Base-by-base conservation (phyloP, 2,797 vertebrate species). In the Meriones psammophilus region DNA sequence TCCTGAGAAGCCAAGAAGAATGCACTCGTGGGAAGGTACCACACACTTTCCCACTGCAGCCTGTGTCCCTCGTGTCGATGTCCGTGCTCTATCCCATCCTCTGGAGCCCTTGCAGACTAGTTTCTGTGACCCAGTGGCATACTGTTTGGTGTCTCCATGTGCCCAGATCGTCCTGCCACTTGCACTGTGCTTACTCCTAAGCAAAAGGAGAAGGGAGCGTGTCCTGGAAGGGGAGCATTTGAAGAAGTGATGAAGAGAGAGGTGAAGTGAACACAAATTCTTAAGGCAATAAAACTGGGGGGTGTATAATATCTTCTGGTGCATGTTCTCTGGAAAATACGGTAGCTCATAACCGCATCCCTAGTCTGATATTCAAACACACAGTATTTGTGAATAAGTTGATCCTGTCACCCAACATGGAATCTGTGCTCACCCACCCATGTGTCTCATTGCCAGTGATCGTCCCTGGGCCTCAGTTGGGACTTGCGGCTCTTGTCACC, bases 301-400 rank as follows among this genome's bases (percentile, higher is more conserved):
- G 97, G 97, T 98, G 98, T 98, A 97, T 97, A 97, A 97, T 98
- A 97, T 98, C 98, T 98, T 97, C 97, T 94, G 98, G 98, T 98
- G 98, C 98, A 98, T 98, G 98, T 97, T 98, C 97, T 98, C 97
- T 98, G 98, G 97, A 98, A 98, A 98, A 97, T 97, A 98, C 5
- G 96, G 97, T 98, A 97, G 97, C 98, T 98, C 97, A 96, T 98
- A 95, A 97, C 94, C 96, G 97, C 98, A 98, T 98, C 96, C 22
- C 97, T 98, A 98, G 98, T 98, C 97, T 83, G 98, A 95, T 98
- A 98, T 96, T 98, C 96, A 98, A 98, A 97, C 97, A 98, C 97
- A 97, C 97, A 98, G 98, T 98, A 97, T 98, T 98, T 99, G 98
- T 99, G 99, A 97, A 99, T 98, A 98, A 96, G 88, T 98, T 98